Base-by-base conservation (phyloP, 2,113 vertebrate genomes). In the Sula dactylatra region DNA sequence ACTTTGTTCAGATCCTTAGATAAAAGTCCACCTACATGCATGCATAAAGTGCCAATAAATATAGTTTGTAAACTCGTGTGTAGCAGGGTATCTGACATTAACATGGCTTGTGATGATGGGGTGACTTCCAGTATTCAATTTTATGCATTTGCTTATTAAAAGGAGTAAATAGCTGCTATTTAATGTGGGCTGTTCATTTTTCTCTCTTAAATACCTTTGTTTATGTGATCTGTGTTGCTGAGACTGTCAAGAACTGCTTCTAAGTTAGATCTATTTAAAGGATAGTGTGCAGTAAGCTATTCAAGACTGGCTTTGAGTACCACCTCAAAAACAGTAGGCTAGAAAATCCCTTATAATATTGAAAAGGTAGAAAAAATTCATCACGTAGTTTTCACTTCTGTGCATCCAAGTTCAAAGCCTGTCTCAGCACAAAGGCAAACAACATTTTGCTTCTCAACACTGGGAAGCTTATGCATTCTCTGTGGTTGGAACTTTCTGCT, bases 131-230 rank as follows among this genome's bases (percentile, higher is more conserved):
- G 54, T 58, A 88, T 89, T 74, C 40, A 21, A 80, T 94, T 86
- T 50, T 34, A 21, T 0, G 11, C 2, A 1, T 81, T 89, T 85
- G n/a, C 50, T 70, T 88, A 55, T 93, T 66, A 44, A 76, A 89
- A 66, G 36, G 50, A 85, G 34, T 58, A 89, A 96, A 95, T 27
- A 94, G 66, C 70, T 93, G 70, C 87, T 91, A 90, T 91, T 95
- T 96, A 90, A 91, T 18, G 15, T 1, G 6, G 44, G 38, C 32
- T 66, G 50, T 31, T 95, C 13, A 6, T 85, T 88, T 62, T 76
- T 71, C n/a, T 36, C 32, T 38, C 49, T 59, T 34, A 44, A 79
- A 94, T 71, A 42, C 18, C 24, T 82, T 80, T 66, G 49, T 91
- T 85, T 59, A 21, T 62, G 32, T 49, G 25, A n/a, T 92, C 15